A percentile compares a stretch with the other conserved stretches of the same genome.
phyloP scores from a whole-genome alignment of 2,113 vertebrate species.

The Baryphthengus martii region DNA sequence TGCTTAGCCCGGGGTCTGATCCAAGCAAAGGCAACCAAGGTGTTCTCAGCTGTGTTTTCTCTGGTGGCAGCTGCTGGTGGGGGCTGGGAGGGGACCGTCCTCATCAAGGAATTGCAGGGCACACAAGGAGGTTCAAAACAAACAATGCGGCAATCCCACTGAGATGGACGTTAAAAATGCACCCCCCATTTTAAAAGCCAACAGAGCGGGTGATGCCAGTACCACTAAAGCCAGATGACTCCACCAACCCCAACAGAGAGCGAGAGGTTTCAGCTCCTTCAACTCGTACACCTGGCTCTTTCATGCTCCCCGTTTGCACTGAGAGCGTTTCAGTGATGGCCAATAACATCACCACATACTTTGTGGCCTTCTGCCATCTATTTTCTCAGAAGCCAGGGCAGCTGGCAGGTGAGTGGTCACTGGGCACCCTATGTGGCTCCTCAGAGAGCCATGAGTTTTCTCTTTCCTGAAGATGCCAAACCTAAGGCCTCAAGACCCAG shows the following conservation, averaged over 20 bases:
- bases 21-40: background rate
- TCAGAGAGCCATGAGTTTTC: rapidly evolving
- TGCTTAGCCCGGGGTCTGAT: background rate
- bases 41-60: background rate
- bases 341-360: background rate
- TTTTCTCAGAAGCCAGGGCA: background rate
- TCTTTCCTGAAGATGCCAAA: background rate
- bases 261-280: background rate
- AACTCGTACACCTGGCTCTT: background rate
- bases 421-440: background rate
- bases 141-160: background rate
- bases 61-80: background rate
- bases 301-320: background rate
- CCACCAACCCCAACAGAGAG: background rate
- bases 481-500: background rate
- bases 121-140: background rate
- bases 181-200: rapidly evolving
- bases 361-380: rapidly evolving
- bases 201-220: background rate
- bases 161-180: background rate
- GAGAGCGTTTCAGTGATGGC: background rate
- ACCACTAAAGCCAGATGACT: background rate
- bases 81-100: background rate
- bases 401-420: background rate
- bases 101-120: background rate